Base-by-base conservation (phyloP, 2,113 vertebrate species). In the Serinus canaria region DNA sequence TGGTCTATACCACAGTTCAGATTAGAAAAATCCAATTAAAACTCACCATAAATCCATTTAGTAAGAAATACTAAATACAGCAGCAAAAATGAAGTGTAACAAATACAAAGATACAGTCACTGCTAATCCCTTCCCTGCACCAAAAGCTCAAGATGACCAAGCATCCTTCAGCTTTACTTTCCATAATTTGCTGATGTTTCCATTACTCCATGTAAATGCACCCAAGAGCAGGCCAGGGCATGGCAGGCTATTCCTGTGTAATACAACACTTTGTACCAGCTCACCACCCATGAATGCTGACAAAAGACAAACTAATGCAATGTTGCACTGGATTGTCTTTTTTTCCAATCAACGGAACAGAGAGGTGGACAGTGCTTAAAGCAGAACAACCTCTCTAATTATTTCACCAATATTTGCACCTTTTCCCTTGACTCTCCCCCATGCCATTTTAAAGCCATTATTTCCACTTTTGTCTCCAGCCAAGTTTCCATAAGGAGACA, bases 401-500 rank as follows among this genome's bases (percentile, higher is more conserved):
- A 95, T 55, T 83, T 66, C 76, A 83, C 67, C 56, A 55, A 89
- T 81, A 95, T 64, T 81, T 90, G 49, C 76, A 79, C 58, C 67
- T 76, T 83, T 89, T 75, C 64, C 76, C 41, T 90, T 67, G 74
- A 86, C 72, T 83, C 63, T 72, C 37, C 76, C 37, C 76, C 44
- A 20, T 78, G 75, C 13, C 80, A 68, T 90, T 95, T 94, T 58
- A 62, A 76, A 90, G 93, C 88, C 64, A 90, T 88, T 93, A 68
- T 81, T 95, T 87, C 62, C 68, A 87, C 73, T 95, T 79, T 69
- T 86, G 73, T 94, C 88, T 92, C 76, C 76, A 88, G 92, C 68
- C 79, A 91, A 86, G 76, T 90, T 94, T 95, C 93, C 93, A 81
- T 81, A 92, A 90, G 83, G 90, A 94, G 92, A 58, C 86, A 92